These are phyloP conservation scores for Periophthalmus modestus DNA, from an alignment of 2,113 vertebrate species.

Conservation along the genomic window DNA sequence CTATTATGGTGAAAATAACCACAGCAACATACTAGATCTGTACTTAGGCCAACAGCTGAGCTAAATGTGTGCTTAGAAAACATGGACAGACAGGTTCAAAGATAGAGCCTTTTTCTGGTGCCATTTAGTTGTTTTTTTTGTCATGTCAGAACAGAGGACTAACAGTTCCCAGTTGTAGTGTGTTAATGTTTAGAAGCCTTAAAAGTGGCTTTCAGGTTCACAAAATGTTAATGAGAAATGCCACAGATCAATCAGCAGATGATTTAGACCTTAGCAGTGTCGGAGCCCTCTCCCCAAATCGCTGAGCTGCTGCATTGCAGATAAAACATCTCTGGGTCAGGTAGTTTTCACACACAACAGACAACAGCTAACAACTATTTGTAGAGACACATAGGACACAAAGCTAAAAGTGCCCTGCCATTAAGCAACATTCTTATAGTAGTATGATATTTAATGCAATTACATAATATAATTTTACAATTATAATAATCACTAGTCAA, in stretches of 20 bases:
- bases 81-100: background rate
- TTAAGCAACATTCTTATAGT: background rate
- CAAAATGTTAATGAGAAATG: slow-evolving; percentile 18
- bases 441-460: too few relatives aligned
- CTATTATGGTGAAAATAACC: background rate
- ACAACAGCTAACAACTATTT: slow-evolving; percentile 10
- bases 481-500: background rate
- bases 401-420: background rate
- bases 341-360: slow-evolving; percentile 42
- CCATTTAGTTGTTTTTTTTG: background rate
- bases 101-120: background rate
- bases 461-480: background rate
- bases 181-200: background rate
- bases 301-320: slow-evolving; percentile 70
- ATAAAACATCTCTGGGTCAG: slow-evolving; percentile 48
- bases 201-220: slow-evolving; percentile 2
- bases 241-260: slow-evolving; percentile 45
- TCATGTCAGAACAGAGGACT: background rate
- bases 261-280: slow-evolving; percentile 50
- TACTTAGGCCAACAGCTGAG: background rate
- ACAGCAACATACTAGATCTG: background rate
- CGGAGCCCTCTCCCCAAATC: slow-evolving; percentile 34
- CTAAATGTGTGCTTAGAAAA: background rate
- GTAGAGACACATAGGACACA: background rate
- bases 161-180: slow-evolving; percentile 2